Evolutionary conservation across 2,113 vertebrate genomes (phyloP).

Genomic region (Xiphophorus hellerii): DNA sequence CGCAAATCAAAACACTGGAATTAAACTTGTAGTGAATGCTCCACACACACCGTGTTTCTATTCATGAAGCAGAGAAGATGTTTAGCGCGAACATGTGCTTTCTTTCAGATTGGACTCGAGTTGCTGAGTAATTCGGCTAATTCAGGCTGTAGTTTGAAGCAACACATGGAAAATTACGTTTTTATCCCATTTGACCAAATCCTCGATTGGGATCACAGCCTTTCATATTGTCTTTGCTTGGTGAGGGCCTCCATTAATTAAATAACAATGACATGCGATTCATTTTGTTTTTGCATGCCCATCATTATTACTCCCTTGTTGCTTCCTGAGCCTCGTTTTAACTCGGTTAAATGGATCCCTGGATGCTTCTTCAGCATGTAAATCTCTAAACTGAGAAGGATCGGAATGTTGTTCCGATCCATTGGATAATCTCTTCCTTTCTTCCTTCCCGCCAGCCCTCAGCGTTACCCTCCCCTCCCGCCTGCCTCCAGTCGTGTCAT

Average conservation of each 20-base stretch:
- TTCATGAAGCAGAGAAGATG: slow-evolving; percentile 36
- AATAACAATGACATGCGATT: background rate
- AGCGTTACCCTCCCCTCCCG: slow-evolving; percentile 67
- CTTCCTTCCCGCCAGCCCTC: slow-evolving; percentile 34
- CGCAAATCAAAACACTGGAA: slow-evolving; percentile 53
- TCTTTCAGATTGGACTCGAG: slow-evolving; percentile 28
- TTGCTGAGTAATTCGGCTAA: background rate
- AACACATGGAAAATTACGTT: background rate
- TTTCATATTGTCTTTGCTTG: background rate
- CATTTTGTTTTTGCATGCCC: background rate
- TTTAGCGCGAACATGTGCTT: slow-evolving; percentile 23
- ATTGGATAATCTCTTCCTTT: slow-evolving; percentile 51
- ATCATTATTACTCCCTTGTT: background rate
- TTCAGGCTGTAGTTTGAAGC: background rate
- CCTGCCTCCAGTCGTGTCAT: slow-evolving; percentile 93
- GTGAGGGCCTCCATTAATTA: slow-evolving; percentile 6
- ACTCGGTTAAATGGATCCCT: background rate
- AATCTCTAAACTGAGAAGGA: slow-evolving; percentile 15
- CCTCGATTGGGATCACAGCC: background rate
- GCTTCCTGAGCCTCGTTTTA: background rate
- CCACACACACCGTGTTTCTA: background rate
- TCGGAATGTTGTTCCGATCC: slow-evolving; percentile 32
- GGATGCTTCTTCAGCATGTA: slow-evolving; percentile 4
- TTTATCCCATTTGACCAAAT: background rate
- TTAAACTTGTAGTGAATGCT: slow-evolving; percentile 45